A percentile compares a stretch with the other conserved stretches of the same genome.
These are phyloP conservation scores for Balanococcus diminutus DNA, from an alignment of 2,888 invertebrate genomes.

Conservation along the genomic window DNA sequence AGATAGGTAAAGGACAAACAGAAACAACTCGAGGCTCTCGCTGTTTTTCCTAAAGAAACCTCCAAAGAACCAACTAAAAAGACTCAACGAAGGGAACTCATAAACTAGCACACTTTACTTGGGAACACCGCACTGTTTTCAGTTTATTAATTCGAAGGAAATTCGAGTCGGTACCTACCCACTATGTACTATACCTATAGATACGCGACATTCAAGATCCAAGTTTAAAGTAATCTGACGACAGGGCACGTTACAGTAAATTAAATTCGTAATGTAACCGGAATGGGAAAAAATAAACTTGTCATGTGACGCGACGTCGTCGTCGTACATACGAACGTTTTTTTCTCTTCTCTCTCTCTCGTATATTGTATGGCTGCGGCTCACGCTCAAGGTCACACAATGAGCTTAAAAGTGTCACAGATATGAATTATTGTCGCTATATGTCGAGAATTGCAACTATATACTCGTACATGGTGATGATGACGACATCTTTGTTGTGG, in stretches of 20 bases:
- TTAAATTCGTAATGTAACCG: slow-evolving; percentile 25
- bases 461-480: neutral
- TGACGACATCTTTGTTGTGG: neutral
- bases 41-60: neutral
- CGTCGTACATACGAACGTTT: neutral
- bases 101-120: neutral
- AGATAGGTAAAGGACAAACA: no score
- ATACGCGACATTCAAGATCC: neutral
- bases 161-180: neutral
- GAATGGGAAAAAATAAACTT: slow-evolving; percentile 22
- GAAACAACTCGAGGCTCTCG: no score
- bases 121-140: neutral
- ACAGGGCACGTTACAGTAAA: neutral
- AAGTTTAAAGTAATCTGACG: neutral
- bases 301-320: neutral
- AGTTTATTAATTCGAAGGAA: neutral
- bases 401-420: slow-evolving; percentile 7
- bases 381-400: neutral
- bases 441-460: neutral
- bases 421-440: slow-evolving; percentile 5
- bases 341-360: no score
- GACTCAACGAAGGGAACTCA: neutral
- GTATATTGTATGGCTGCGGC: no score
- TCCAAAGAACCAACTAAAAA: neutral
- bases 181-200: no score